These are phyloP conservation scores for Saguinus midas DNA, from an alignment of 2,113 vertebrate species.

Conservation along the genomic window DNA sequence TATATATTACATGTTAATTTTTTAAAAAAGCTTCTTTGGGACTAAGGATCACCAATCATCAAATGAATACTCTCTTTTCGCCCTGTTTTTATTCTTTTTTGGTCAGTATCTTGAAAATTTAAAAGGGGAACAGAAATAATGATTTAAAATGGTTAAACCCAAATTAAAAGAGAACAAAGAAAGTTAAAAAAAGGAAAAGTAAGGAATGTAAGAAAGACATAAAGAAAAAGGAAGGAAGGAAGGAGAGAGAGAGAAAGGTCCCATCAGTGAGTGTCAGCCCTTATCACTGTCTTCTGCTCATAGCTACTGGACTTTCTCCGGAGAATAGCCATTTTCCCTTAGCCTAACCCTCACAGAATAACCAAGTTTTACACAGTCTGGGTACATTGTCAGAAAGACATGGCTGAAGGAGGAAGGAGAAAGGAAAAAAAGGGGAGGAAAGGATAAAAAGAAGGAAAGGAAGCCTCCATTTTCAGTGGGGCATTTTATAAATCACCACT, in stretches of 20 bases:
- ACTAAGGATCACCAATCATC: background rate
- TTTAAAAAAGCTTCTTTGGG: background rate
- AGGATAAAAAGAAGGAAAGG: background rate
- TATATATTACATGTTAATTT: background rate
- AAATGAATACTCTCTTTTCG: background rate
- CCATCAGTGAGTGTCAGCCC: background rate
- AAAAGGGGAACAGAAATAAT: background rate
- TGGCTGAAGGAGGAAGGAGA: background rate
- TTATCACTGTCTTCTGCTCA: background rate
- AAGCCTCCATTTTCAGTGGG: background rate
- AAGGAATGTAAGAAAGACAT: background rate
- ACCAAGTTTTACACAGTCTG: background rate
- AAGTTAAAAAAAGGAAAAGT: background rate
- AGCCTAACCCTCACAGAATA: background rate
- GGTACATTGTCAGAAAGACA: background rate
- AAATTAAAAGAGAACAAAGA: conserved; percentile 24
- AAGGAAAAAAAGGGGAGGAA: background rate
- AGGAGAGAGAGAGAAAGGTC: background rate
- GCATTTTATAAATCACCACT: background rate
- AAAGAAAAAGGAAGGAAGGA: background rate
- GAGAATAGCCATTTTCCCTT: background rate
- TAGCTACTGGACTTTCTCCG: background rate
- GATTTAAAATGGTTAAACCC: conserved; percentile 9
- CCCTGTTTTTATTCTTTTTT: background rate
- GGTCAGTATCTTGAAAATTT: conserved; percentile 23